phyloP scores from a whole-genome alignment of 2,888 invertebrate genomes.

The Cephalotes varians region DNA sequence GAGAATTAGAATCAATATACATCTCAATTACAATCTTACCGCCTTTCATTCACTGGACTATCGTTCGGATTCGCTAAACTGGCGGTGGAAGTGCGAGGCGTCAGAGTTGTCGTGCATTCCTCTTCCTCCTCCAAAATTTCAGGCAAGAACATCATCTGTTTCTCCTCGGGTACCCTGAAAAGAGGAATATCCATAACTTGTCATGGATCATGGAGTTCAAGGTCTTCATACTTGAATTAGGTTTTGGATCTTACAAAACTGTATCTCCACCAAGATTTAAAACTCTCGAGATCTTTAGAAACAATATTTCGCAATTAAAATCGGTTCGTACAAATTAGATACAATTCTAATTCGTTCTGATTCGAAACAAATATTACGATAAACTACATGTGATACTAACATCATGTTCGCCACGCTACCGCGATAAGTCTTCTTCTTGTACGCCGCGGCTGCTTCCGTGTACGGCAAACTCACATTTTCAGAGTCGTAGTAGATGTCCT shows the following conservation, averaged over 20 bases:
- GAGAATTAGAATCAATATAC: not conserved
- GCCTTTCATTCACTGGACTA: constrained; percentile 78
- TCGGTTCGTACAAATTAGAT: not conserved
- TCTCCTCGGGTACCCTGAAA: constrained; percentile 87
- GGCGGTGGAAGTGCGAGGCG: constrained; percentile 79
- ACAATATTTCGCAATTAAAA: not conserved
- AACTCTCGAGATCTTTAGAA: not conserved
- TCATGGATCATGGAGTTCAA: not conserved
- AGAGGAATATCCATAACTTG: not conserved
- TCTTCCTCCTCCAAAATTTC: constrained; percentile 87
- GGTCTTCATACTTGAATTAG: not conserved
- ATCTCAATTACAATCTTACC: constrained; percentile 74
- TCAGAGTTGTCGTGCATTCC: constrained; percentile 68
- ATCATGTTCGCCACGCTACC: constrained; percentile 88
- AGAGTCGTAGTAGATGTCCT: constrained; percentile 87
- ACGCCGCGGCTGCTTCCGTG: constrained; percentile 87
- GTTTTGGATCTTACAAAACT: not conserved
- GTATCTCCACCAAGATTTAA: not conserved
- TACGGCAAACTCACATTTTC: constrained; percentile 87
- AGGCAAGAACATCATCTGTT: constrained; percentile 87
- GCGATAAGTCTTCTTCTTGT: constrained; percentile 87
- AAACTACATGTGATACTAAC: constrained; percentile 81
- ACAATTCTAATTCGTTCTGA: not conserved
- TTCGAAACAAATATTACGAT: not conserved
- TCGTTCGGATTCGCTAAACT: constrained; percentile 77